Evolutionary conservation across 2,888 invertebrate genomes (phyloP).

Genomic region (Tipula vernalis): DNA sequence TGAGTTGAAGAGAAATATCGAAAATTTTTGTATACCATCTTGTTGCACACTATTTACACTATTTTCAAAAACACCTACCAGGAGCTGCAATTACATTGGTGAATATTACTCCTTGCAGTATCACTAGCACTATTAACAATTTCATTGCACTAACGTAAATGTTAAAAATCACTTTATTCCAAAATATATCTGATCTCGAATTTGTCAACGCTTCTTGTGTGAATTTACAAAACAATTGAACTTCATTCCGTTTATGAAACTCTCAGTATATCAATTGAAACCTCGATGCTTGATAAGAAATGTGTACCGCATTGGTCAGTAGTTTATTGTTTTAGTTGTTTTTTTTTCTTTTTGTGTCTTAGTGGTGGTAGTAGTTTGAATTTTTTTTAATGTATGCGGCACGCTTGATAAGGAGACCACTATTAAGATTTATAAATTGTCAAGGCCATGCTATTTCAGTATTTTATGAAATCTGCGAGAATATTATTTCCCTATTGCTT

Average conservation of each 20-base stretch:
- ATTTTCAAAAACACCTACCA: not conserved
- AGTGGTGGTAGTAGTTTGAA: not conserved
- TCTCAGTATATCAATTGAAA: not conserved
- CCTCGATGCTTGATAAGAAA: not conserved
- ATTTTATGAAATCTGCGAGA: not conserved
- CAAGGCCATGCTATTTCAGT: not conserved
- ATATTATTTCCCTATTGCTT: not conserved
- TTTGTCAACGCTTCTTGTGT: not conserved
- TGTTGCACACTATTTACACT: not conserved
- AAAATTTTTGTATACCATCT: not conserved
- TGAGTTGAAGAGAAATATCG: not conserved
- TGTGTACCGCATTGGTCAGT: not conserved
- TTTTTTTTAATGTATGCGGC: not conserved
- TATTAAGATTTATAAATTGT: not conserved
- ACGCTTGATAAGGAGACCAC: not conserved
- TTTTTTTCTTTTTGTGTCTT: not conserved
- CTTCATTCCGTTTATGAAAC: not conserved
- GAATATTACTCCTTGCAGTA: not conserved
- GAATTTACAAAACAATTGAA: not conserved
- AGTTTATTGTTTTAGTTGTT: not conserved
- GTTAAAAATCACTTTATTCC: not conserved
- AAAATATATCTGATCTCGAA: not conserved
- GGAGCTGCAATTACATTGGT: not conserved
- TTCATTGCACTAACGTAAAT: not conserved
- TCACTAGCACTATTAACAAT: not conserved